Conservation (phyloP, 2,113 vertebrate genomes). For the Cettia cetti region DNA sequence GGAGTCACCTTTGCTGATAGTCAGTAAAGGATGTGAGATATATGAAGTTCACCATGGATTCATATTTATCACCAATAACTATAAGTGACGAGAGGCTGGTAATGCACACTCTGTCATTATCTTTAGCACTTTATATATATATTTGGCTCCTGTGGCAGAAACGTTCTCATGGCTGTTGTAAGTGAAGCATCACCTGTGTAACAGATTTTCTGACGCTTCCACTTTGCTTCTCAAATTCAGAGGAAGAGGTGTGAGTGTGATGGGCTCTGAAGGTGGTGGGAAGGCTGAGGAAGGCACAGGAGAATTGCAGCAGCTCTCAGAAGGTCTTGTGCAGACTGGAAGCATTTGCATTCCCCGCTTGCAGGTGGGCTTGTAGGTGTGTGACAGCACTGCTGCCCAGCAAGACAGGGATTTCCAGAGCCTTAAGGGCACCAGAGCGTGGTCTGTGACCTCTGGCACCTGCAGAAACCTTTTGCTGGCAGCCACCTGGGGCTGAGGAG, state of each 20-base stretch:
- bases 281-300: not conserved
- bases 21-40: not conserved
- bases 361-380: not conserved
- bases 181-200: constrained; percentile 62
- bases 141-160: constrained; percentile 52
- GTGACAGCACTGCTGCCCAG: not conserved
- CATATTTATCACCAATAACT: not conserved
- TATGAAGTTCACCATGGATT: not conserved
- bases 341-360: not conserved
- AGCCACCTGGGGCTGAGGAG: not conserved
- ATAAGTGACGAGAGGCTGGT: not conserved
- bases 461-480: not conserved
- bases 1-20: constrained; percentile 41
- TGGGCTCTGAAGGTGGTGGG: not conserved
- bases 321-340: not conserved
- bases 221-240: constrained; percentile 13
- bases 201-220: constrained; percentile 50
- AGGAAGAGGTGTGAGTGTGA: not conserved
- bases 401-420: not conserved
- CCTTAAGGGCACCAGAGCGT: accelerated
- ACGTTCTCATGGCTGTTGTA: constrained; percentile 42
- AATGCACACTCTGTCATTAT: constrained; percentile 54
- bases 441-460: not conserved
- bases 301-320: constrained; percentile 4
- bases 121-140: constrained; percentile 61